phyloP scores from a whole-genome alignment of 1,140 invertebrate species.

The Mizuhopecten yessoensis region DNA sequence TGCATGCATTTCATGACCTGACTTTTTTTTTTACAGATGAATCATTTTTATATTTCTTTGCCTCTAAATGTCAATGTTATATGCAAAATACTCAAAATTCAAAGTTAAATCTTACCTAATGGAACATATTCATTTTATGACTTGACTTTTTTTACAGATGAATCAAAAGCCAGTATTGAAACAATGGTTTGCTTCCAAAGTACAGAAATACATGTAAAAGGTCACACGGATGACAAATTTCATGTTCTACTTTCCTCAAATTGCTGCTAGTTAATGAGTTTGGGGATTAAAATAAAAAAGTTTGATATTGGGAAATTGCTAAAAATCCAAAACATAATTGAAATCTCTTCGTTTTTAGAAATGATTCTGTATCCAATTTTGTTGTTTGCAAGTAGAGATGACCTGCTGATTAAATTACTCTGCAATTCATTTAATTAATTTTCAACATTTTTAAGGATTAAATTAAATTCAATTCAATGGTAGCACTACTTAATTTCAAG shows the following conservation, averaged over 20 bases:
- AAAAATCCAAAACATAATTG: neutral
- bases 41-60: neutral
- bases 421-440: slow-evolving; percentile 27
- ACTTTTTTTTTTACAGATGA: no score
- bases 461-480: slow-evolving; percentile 18
- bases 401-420: neutral
- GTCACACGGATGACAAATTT: neutral
- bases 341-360: neutral
- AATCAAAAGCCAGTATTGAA: no score
- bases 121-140: no score
- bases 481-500: slow-evolving; percentile 11
- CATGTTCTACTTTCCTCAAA: neutral
- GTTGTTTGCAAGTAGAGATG: neutral
- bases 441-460: slow-evolving; percentile 35
- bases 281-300: neutral
- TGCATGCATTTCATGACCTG: no score
- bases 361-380: neutral
- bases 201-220: neutral
- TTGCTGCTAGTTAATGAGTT: neutral
- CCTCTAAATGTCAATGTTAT: no score
- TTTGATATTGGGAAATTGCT: neutral
- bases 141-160: no score
- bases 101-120: no score
- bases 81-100: no score
- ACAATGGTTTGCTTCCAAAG: neutral